These are phyloP conservation scores for Daktulosphaira vitifoliae DNA, from an alignment of 1,140 invertebrate genomes.

Conservation along the genomic window DNA sequence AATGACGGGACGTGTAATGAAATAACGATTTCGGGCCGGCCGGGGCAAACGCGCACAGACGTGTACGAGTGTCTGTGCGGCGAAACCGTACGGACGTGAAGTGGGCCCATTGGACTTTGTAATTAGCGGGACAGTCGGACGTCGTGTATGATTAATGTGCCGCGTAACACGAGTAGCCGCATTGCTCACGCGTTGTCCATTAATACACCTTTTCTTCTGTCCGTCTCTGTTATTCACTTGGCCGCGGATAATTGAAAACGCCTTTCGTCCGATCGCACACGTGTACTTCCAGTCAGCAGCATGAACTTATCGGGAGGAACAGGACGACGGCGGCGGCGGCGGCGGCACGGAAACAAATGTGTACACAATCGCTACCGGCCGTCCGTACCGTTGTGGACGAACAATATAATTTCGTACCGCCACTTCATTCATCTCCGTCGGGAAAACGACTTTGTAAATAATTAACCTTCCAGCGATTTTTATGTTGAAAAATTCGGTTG, in stretches of 20 bases:
- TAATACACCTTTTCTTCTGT: background rate
- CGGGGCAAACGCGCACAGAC: background rate
- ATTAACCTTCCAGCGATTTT: too few relatives aligned
- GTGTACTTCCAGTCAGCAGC: too few relatives aligned
- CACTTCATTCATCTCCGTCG: too few relatives aligned
- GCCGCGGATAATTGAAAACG: conserved; percentile 20
- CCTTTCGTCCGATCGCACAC: background rate
- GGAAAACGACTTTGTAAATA: too few relatives aligned
- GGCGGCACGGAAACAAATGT: too few relatives aligned
- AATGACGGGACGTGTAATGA: conserved; percentile 26
- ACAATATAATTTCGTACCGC: too few relatives aligned
- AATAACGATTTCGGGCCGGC: background rate
- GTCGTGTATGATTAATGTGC: conserved; percentile 27
- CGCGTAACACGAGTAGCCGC: conserved; percentile 28
- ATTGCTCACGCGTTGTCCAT: conserved; percentile 7
- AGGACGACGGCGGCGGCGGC: too few relatives aligned
- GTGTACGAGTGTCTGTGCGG: background rate
- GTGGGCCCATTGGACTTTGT: background rate
- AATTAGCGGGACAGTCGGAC: conserved; percentile 23
- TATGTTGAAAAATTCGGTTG: too few relatives aligned
- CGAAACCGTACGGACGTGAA: background rate
- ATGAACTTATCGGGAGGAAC: too few relatives aligned
- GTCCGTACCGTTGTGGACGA: too few relatives aligned
- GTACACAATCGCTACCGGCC: too few relatives aligned
- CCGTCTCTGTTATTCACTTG: background rate